Conservation (phyloP, 2,113 vertebrate genomes). For the Corynorhinus townsendii region DNA sequence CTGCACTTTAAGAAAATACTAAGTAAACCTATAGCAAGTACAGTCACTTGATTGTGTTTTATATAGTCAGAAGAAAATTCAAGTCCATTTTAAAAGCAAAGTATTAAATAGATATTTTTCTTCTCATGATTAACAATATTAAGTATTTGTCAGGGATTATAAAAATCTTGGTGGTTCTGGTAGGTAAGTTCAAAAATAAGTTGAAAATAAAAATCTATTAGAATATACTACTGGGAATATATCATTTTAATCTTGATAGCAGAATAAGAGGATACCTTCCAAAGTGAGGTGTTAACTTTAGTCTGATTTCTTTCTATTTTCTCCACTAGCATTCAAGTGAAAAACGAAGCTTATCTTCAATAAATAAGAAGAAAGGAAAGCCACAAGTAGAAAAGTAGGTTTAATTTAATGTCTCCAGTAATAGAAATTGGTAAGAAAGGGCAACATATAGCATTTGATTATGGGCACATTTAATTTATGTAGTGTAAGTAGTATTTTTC, state of each 20-base stretch:
- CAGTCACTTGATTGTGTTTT: neutral
- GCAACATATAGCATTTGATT: neutral
- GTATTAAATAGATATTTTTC: neutral
- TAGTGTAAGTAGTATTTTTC: neutral
- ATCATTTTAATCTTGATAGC: neutral
- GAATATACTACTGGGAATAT: neutral
- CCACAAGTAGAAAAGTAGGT: conserved; percentile 85
- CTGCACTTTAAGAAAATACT: neutral
- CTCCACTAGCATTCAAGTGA: conserved; percentile 79
- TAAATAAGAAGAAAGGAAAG: conserved; percentile 85
- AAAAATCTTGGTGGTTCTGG: neutral
- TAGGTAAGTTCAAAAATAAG: neutral
- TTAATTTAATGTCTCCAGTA: conserved; percentile 14
- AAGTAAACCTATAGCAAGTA: neutral
- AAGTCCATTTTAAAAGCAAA: neutral
- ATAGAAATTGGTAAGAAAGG: conserved; percentile 1
- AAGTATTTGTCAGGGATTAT: neutral
- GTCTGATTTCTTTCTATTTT: conserved; percentile 63
- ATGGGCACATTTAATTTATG: neutral
- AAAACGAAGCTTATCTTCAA: conserved; percentile 76
- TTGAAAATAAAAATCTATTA: neutral
- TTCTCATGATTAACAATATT: neutral
- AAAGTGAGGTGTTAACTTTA: neutral
- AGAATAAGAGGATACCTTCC: neutral
- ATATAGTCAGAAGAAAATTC: neutral